A percentile compares a stretch with the other conserved stretches of the same genome.
Conservation (phyloP, 2,888 invertebrate genomes). For the Xestoiulus laeticollis region DNA sequence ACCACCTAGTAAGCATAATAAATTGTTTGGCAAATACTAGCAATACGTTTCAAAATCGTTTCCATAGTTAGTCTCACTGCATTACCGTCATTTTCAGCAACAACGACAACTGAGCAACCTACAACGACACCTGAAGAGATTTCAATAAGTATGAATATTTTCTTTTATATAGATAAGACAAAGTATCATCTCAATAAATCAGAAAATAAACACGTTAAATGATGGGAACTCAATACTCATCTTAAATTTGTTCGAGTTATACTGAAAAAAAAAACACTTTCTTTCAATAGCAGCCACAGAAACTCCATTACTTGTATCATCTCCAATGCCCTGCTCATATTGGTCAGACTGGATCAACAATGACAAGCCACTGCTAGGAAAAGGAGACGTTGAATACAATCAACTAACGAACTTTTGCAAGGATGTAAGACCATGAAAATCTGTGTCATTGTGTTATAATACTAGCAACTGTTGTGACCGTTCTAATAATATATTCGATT, state of each 20-base stretch:
- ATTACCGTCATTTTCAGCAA: background rate
- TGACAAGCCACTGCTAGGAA: conserved; percentile 57
- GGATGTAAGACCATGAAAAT: conserved; percentile 15
- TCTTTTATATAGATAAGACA: background rate
- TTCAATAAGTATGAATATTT: background rate
- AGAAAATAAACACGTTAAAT: background rate
- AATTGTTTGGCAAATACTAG: background rate
- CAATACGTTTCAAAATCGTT: background rate
- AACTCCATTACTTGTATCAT: conserved; percentile 59
- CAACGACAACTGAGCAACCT: background rate
- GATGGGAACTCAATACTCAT: too few species aligned
- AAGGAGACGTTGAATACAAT: conserved; percentile 59
- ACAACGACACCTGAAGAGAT: background rate
- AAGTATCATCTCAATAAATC: background rate
- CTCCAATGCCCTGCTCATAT: conserved; percentile 58
- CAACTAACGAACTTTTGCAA: conserved; percentile 45
- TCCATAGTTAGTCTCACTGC: background rate
- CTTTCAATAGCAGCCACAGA: conserved; percentile 56
- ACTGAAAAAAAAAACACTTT: conserved; percentile 23
- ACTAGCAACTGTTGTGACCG: background rate
- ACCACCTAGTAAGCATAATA: conserved; percentile 11
- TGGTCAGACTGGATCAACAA: conserved; percentile 61
- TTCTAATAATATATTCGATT: background rate
- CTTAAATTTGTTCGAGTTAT: background rate
- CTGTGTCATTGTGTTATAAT: background rate